Evolutionary conservation across 2,888 invertebrate species (phyloP), one percentile per base, ranked within the genome.

Genomic region (Anorthoa munda): DNA sequence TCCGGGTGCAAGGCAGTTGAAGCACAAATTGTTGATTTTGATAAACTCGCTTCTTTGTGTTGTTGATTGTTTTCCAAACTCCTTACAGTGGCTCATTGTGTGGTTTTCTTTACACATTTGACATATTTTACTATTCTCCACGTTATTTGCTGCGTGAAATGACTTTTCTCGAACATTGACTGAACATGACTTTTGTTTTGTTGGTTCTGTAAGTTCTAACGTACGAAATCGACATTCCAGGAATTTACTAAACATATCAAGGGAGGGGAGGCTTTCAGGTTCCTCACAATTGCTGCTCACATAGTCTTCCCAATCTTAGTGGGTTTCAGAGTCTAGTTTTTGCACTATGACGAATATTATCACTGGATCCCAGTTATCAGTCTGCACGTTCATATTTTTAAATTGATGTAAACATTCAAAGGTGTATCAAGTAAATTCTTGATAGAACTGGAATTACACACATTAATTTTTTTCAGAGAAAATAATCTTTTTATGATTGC

Each of bases 361-460:
- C 26, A 86, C 17, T 39, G 76, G 79, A 75, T 78, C 79, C 79
- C 76, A 76, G 48, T 66, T 60, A 9, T 70, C 60, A 9, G 55
- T 60, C 12, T 45, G 3, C 45, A 76, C 56, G 4, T 76, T 46
- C 31, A 72, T 55, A 80, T 85, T 66, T 60, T 75, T n/a, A 75
- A 66, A 23, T 77, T 70, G 56, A 21, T 66, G 68, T 13, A 85
- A 69, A 67, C 86, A 88, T 71, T 88, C 71, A 9, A 56, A 81
- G 9, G 87, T 84, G 80, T 87, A 75, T 87, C 87, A 39, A 89
- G 39, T 12, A 89, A 56, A 18, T 80, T 79, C 53, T 86, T 88
- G 39, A 89, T 76, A 13, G 17, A 26, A 59, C 26, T 58, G 66
- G 74, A n/a, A 61, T 72, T 21, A 77, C 55, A 1, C 81, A 83